Evolutionary conservation across 2,797 vertebrate genomes (phyloP).

Genomic region (Loris lydekkerianus): DNA sequence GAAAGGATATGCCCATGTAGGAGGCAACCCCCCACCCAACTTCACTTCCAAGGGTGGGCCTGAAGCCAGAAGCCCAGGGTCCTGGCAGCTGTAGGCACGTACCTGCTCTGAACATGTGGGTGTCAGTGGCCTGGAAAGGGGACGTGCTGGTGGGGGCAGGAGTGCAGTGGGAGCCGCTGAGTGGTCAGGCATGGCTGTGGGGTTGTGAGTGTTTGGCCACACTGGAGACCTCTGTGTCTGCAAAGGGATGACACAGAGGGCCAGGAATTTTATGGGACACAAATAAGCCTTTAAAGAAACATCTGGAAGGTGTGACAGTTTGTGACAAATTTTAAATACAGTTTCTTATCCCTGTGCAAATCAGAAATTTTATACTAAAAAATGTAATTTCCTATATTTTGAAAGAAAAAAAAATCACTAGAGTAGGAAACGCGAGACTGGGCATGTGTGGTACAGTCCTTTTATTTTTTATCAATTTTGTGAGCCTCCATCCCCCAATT

Average conservation of each 20-base stretch:
- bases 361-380: not conserved
- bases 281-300: not conserved
- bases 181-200: not conserved
- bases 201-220: not conserved
- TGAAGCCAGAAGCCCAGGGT: not conserved
- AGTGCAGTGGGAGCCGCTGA: fast-evolving
- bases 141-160: no score
- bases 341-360: not conserved
- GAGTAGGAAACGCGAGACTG: not conserved
- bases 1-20: fast-evolving
- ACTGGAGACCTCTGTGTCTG: not conserved
- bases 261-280: not conserved
- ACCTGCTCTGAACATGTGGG: fast-evolving
- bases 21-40: fast-evolving
- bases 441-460: not conserved
- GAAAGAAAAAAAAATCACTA: not conserved
- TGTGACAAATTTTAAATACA: not conserved
- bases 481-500: not conserved
- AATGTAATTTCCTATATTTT: not conserved
- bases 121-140: not conserved
- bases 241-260: not conserved
- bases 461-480: not conserved
- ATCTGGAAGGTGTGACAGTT: not conserved
- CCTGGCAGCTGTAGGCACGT: no score
- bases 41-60: not conserved